Conservation (phyloP, 1,140 invertebrate genomes). For the Drosophila willistoni region DNA sequence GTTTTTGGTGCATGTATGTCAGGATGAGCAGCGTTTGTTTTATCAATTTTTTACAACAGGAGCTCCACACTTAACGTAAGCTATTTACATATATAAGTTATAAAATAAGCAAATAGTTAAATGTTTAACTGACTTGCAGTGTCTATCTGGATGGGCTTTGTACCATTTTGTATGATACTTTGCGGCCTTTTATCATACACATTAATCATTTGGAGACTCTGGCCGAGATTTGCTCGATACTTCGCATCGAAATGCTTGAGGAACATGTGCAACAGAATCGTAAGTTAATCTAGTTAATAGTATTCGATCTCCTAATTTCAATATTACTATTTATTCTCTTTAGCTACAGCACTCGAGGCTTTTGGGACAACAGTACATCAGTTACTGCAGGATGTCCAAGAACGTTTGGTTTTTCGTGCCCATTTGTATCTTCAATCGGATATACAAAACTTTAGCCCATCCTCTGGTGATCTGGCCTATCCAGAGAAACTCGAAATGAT, state of each 20-base stretch:
- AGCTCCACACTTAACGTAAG: conserved; percentile 88
- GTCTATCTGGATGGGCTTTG: conserved; percentile 93
- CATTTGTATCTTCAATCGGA: conserved; percentile 97
- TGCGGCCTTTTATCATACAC: conserved; percentile 98
- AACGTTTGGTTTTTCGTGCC: conserved; percentile 97
- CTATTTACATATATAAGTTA: conserved; percentile 21
- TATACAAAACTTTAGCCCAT: conserved; percentile 94
- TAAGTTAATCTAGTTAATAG: conserved; percentile 64
- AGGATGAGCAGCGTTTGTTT: conserved; percentile 95
- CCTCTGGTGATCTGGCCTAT: conserved; percentile 97
- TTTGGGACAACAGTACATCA: conserved; percentile 94
- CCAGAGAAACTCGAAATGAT: conserved; percentile 99
- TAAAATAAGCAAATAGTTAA: neutral
- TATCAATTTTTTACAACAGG: conserved; percentile 92
- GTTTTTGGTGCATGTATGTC: conserved; percentile 94
- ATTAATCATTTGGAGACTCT: conserved; percentile 99
- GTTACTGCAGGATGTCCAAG: conserved; percentile 97
- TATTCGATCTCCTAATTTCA: neutral
- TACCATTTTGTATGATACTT: conserved; percentile 94
- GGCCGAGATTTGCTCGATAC: conserved; percentile 97
- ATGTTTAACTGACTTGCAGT: conserved; percentile 76
- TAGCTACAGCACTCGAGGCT: conserved; percentile 88
- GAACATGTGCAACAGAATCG: conserved; percentile 95
- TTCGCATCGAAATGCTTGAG: conserved; percentile 96
- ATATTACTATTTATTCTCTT: conserved; percentile 23